Evolutionary conservation across 2,888 invertebrate genomes (phyloP).

Genomic region (Diarsia brunnea): DNA sequence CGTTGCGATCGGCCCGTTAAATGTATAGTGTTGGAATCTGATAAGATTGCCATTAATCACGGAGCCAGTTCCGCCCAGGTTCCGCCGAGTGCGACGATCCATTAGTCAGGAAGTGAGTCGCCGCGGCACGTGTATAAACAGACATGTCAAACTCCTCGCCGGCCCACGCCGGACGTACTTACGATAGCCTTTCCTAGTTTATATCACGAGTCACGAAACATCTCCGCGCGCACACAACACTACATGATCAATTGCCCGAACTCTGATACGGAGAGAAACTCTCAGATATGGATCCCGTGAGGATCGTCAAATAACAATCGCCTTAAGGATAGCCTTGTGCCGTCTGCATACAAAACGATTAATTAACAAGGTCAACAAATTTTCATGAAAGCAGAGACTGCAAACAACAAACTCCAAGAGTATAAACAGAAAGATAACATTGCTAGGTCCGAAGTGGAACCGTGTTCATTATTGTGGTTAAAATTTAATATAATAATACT

Average conservation of each 20-base stretch:
- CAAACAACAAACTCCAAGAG: conserved; percentile 74
- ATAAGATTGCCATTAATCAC: conserved; percentile 86
- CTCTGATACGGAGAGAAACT: conserved; percentile 36
- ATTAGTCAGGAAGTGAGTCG: conserved; percentile 74
- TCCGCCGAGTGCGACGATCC: conserved; percentile 73
- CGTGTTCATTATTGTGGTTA: conserved; percentile 75
- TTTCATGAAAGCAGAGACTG: conserved; percentile 79
- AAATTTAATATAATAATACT: conserved; percentile 70
- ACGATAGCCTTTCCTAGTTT: conserved; percentile 27
- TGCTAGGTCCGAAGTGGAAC: conserved; percentile 76
- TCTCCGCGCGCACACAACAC: conserved; percentile 20
- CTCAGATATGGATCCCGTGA: conserved; percentile 49
- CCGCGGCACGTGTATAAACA: conserved; percentile 61
- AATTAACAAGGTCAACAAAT: conserved; percentile 87
- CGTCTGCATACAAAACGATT: conserved; percentile 87
- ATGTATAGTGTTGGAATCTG: conserved; percentile 82
- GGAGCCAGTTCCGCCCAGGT: conserved; percentile 73
- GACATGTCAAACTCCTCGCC: conserved; percentile 58
- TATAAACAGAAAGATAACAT: conserved; percentile 78
- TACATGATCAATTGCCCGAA: conserved; percentile 67
- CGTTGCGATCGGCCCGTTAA: conserved; percentile 77
- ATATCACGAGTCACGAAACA: conserved; percentile 30
- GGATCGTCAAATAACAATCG: conserved; percentile 71
- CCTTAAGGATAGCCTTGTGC: conserved; percentile 73
- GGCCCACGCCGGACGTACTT: conserved; percentile 39